Percentiles rank a stretch among this genome's conserved stretches.
phyloP scores from a whole-genome alignment of 2,888 invertebrate species.

The Sturmia bella region DNA sequence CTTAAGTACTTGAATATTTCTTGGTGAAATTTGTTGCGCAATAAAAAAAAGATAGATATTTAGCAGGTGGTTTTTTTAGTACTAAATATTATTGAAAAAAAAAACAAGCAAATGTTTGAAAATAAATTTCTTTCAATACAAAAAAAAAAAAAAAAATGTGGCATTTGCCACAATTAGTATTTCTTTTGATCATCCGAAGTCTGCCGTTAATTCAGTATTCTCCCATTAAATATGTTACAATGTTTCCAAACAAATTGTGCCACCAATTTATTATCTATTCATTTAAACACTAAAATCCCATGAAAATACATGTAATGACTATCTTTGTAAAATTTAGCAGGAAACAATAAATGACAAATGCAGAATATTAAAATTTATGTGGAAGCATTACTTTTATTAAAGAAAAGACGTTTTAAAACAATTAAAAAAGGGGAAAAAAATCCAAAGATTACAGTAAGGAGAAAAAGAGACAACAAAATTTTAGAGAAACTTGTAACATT shows the following conservation, averaged over 20 bases:
- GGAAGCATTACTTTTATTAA: neutral
- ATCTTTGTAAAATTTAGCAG: neutral
- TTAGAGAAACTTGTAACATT: too few relatives aligned
- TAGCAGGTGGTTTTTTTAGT: too few relatives aligned
- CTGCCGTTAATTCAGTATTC: neutral
- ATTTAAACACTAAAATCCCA: neutral
- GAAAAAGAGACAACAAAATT: too few relatives aligned
- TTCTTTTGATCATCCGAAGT: neutral
- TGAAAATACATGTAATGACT: slow-evolving; percentile 1
- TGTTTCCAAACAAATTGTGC: slow-evolving; percentile 1
- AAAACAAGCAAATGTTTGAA: too few relatives aligned
- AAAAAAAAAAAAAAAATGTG: too few relatives aligned
- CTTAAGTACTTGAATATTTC: too few relatives aligned
- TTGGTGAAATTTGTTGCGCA: too few relatives aligned
- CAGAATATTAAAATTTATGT: neutral
- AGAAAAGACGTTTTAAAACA: neutral
- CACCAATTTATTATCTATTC: neutral
- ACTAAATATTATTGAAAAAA: too few relatives aligned
- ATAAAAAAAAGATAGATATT: too few relatives aligned
- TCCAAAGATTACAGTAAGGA: too few relatives aligned
- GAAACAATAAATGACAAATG: slow-evolving; percentile 3
- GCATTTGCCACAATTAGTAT: too few relatives aligned
- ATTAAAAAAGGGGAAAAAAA: neutral
- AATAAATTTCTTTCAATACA: too few relatives aligned
- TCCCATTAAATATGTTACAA: neutral